Percentiles rank a stretch among this genome's conserved stretches.
Conservation (phyloP, 1,140 invertebrate species). For the Himalopsyche phryganea region DNA sequence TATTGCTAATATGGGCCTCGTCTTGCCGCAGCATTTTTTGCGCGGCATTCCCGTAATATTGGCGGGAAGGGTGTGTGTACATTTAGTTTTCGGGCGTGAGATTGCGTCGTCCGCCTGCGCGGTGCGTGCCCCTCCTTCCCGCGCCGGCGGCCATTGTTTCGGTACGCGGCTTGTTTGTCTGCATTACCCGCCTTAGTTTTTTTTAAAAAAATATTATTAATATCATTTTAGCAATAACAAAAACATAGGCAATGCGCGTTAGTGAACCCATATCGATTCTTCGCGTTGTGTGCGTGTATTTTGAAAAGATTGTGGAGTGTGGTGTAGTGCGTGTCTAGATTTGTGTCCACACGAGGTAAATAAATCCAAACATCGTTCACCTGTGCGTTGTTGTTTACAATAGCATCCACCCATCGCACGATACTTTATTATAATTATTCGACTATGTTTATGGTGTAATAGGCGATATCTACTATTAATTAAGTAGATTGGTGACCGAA, state of each 20-base stretch:
- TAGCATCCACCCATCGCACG: too few relatives aligned
- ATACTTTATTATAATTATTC: too few relatives aligned
- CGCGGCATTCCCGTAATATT: conserved; percentile 15
- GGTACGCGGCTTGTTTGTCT: conserved; percentile 10
- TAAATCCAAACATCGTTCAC: too few relatives aligned
- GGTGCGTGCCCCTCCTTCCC: conserved; percentile 22
- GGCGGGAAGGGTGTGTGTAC: conserved; percentile 11
- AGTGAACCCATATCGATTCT: background rate
- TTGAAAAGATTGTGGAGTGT: background rate
- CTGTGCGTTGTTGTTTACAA: too few relatives aligned
- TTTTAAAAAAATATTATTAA: background rate
- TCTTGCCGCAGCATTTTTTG: conserved; percentile 3
- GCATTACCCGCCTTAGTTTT: background rate
- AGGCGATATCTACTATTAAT: too few relatives aligned
- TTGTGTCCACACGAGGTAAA: too few relatives aligned
- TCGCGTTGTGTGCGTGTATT: background rate
- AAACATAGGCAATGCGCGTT: background rate
- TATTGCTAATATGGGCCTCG: conserved; percentile 21
- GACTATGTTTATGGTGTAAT: too few relatives aligned
- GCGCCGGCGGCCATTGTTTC: conserved; percentile 26
- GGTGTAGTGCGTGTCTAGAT: background rate
- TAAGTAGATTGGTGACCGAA: too few relatives aligned
- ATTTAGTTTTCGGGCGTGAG: conserved; percentile 7
- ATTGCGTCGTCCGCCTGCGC: conserved; percentile 15
- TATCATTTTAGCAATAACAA: too few relatives aligned